Evolutionary conservation across 2,113 vertebrate species (phyloP).

Genomic region (Hiodon tergisus): DNA sequence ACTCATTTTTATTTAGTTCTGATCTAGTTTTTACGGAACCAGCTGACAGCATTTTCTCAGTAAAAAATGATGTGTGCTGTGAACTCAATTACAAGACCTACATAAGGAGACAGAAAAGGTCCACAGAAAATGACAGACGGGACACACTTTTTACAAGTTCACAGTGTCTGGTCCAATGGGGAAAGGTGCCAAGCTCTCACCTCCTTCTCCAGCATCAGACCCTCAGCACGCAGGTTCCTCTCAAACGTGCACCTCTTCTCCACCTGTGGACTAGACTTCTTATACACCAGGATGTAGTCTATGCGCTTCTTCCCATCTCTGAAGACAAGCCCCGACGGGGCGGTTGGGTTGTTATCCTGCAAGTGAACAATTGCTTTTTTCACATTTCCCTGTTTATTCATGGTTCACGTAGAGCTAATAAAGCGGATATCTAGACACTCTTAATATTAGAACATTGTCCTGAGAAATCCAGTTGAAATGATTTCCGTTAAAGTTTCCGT

Average conservation of each 20-base stretch:
- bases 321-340: conserved; percentile 79
- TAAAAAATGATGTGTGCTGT: no score
- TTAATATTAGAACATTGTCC: no score
- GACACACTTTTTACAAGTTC: background rate
- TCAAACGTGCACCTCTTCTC: conserved; percentile 96
- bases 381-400: background rate
- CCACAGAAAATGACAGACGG: no score
- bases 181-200: conserved; percentile 45
- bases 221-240: conserved; percentile 91
- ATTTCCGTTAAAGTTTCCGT: no score
- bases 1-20: background rate
- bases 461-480: no score
- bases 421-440: background rate
- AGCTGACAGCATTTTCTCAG: no score
- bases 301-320: conserved; percentile 94
- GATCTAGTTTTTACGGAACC: no score
- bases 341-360: conserved; percentile 62
- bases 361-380: background rate
- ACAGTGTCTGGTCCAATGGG: background rate
- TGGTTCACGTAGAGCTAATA: background rate
- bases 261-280: conserved; percentile 88
- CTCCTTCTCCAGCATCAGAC: conserved; percentile 95
- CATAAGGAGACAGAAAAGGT: no score
- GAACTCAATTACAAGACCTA: no score
- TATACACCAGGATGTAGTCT: conserved; percentile 96